A percentile compares a stretch with the other conserved stretches of the same genome.
Conservation (phyloP, 2,113 vertebrate genomes). For the Chinchilla lanigera region DNA sequence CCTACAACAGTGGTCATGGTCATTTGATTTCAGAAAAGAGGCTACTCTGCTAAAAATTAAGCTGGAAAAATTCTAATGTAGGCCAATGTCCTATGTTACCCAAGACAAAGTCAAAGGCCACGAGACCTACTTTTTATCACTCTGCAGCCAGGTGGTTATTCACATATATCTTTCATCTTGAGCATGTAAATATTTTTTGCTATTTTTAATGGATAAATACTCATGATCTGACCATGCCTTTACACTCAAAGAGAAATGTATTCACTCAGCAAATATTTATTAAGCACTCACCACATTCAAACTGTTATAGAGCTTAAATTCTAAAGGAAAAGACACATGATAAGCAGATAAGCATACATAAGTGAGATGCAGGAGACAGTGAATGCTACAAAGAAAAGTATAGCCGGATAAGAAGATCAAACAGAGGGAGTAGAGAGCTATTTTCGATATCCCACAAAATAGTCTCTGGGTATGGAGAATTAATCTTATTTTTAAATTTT, state of each 20-base stretch:
- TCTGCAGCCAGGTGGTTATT: background rate
- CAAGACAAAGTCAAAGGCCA: background rate
- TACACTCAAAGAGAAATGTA: background rate
- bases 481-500: background rate
- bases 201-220: background rate
- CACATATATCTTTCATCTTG: background rate
- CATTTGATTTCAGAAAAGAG: background rate
- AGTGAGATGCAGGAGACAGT: background rate
- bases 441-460: background rate
- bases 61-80: background rate
- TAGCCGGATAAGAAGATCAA: background rate
- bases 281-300: background rate
- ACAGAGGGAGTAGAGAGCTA: background rate
- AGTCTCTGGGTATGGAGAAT: background rate
- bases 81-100: background rate
- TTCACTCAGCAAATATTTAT: background rate
- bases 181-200: background rate
- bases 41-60: background rate
- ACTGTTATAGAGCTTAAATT: background rate
- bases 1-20: background rate
- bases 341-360: background rate
- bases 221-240: background rate
- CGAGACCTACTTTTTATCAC: background rate
- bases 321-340: background rate
- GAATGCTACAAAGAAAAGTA: background rate